Conservation (phyloP, 2,888 invertebrate species). For the Apantesis nais region DNA sequence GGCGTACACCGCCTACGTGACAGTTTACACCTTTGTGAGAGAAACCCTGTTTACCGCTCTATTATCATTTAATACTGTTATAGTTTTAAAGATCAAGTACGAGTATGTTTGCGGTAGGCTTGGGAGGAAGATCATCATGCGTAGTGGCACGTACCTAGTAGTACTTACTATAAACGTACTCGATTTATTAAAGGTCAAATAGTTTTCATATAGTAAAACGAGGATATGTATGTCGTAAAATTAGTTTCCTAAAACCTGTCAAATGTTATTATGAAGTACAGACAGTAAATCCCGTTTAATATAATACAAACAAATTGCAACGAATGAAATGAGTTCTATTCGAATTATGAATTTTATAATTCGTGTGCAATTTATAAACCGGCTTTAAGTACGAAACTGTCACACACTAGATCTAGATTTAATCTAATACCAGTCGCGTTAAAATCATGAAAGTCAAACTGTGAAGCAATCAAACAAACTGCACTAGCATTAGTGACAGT, state of each 20-base stretch:
- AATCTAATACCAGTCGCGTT: background rate
- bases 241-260: no score
- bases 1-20: slow-evolving; percentile 45
- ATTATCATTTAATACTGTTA: slow-evolving; percentile 41
- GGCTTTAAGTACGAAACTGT: no score
- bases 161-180: slow-evolving; percentile 1
- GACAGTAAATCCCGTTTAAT: no score
- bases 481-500: slow-evolving; percentile 10
- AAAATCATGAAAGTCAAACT: background rate
- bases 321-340: no score
- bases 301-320: no score
- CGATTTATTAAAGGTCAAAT: background rate
- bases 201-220: background rate
- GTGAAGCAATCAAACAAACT: background rate
- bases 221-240: background rate
- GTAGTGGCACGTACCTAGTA: slow-evolving; percentile 14
- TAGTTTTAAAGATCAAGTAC: slow-evolving; percentile 25
- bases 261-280: no score
- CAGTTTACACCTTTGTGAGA: slow-evolving; percentile 46
- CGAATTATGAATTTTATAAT: no score
- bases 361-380: no score
- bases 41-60: slow-evolving; percentile 31
- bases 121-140: slow-evolving; percentile 14
- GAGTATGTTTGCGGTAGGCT: slow-evolving; percentile 16
- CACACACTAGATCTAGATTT: background rate